Base-by-base conservation (phyloP, 2,888 invertebrate genomes). In the Gastracanthus pulcherrimus region DNA sequence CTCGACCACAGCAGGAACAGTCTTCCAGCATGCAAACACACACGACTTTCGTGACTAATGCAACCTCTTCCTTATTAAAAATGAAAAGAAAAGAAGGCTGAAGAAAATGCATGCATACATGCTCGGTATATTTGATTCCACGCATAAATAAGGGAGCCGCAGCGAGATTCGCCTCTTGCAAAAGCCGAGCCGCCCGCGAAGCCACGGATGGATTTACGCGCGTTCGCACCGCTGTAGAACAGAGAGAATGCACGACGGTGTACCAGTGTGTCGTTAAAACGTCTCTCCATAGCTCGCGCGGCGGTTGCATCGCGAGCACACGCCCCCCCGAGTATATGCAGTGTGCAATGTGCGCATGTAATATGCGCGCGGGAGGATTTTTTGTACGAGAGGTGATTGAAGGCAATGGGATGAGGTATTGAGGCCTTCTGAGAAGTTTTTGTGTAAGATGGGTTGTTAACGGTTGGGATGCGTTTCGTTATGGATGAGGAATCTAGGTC, bases 41-140 rank as follows among this genome's bases (percentile, higher is more conserved):
- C 29, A 26, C 29, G 11, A 5, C 13, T n/a, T 36, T 36, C 55
- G n/a, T 16, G 67, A 67, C 67, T 67, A 48, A 11, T 34, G 69
- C 51, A 70, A 70, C 31, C 51, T 70, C 23, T 58, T 26, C 60
- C 9, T 58, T 41, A 72, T 60, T 41, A 72, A 58, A 72, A 72
- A 41, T 38, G 29, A 23, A n/a, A 41, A 34, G 34, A 34, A 29
- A 45, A 48, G 48, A 19, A 38, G 11, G 1, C 9, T 3, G 38
- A 26, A 23, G 34, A 13, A 23, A 45, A 45, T 13, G 45, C 3
- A 45, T n/a, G 45, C 13, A 11, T 1, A 4, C 19, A 34, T 16
- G 7, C 34, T 1, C 34, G 31, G 45, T n/a, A 0, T 29, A 45
- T 72, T 72, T 72, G 38, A 75, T 75, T 75, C 38, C 66, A 36